Percentiles rank a stretch among this genome's conserved stretches.
These are phyloP conservation scores for Melanogrammus aeglefinus DNA, from an alignment of 2,797 vertebrate species.

Conservation along the genomic window DNA sequence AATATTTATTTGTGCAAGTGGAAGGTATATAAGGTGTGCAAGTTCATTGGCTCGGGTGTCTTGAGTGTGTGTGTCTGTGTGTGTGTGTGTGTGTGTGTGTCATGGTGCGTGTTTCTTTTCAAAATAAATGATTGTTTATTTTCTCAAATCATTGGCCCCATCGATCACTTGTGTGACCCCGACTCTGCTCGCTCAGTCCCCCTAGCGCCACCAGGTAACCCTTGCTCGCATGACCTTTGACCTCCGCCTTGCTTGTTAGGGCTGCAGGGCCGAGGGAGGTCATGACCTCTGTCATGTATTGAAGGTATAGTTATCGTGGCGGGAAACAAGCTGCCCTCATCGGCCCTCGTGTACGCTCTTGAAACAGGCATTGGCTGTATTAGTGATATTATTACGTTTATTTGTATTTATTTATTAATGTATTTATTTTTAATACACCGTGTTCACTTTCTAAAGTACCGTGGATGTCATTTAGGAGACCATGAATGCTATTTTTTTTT, in stretches of 20 bases:
- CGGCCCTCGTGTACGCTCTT: conserved; percentile 26
- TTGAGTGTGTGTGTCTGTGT: conserved; percentile 10
- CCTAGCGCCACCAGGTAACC: neutral
- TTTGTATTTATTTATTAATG: neutral
- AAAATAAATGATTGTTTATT: neutral
- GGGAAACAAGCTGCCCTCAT: conserved; percentile 31
- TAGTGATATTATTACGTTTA: neutral
- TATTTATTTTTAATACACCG: neutral
- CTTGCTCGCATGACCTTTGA: conserved; percentile 48
- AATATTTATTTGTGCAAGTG: neutral
- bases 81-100: conserved; percentile 18
- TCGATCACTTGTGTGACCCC: neutral
- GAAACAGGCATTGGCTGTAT: neutral
- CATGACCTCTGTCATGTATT: conserved; percentile 41
- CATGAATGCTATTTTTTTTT: conserved; percentile 34
- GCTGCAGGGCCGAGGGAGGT: conserved; percentile 58
- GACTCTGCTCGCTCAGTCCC: neutral
- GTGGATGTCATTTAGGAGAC: conserved; percentile 40
- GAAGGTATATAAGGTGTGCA: neutral
- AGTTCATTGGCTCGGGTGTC: conserved; percentile 13
- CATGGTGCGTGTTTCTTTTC: neutral
- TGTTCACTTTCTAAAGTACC: conserved; percentile 30
- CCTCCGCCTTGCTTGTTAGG: conserved; percentile 52
- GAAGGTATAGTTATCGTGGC: conserved; percentile 29
- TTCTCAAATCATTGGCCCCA: neutral